phyloP scores from a whole-genome alignment of 1,140 invertebrate genomes.

The Gonioctena quinquepunctata region DNA sequence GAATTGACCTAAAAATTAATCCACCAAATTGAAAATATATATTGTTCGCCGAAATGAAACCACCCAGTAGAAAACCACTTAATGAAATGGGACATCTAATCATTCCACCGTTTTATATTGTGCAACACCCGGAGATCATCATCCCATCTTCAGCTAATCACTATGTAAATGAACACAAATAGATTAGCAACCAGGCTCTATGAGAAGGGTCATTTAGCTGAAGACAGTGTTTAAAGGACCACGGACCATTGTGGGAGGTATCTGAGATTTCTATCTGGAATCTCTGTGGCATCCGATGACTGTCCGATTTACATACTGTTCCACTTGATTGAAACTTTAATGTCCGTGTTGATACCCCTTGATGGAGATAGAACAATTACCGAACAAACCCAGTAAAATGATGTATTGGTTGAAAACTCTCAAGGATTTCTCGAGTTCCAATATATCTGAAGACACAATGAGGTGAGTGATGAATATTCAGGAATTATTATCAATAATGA shows the following conservation, averaged over 20 bases:
- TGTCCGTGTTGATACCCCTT: neutral
- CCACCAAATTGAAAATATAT: no score
- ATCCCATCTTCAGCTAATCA: neutral
- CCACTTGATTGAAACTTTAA: conserved; percentile 2
- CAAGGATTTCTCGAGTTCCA: no score
- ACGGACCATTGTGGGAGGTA: neutral
- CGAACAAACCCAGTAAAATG: neutral
- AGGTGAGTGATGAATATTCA: no score
- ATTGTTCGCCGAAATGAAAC: no score
- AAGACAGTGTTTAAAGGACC: conserved; percentile 10
- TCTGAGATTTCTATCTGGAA: conserved; percentile 14
- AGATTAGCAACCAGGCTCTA: conserved; percentile 7
- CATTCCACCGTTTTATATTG: no score
- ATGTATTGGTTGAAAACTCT: no score
- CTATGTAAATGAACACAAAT: conserved; percentile 12
- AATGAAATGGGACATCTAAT: no score
- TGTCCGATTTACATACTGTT: conserved; percentile 10
- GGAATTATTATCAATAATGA: no score
- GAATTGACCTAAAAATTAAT: no score
- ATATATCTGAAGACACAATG: no score
- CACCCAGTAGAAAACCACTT: no score
- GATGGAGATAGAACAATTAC: neutral
- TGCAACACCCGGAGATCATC: neutral
- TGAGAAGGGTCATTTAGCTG: conserved; percentile 14
- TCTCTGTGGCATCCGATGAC: conserved; percentile 2